phyloP scores from a whole-genome alignment of 64 coral and sea anemone species.

The Actinia equina region DNA sequence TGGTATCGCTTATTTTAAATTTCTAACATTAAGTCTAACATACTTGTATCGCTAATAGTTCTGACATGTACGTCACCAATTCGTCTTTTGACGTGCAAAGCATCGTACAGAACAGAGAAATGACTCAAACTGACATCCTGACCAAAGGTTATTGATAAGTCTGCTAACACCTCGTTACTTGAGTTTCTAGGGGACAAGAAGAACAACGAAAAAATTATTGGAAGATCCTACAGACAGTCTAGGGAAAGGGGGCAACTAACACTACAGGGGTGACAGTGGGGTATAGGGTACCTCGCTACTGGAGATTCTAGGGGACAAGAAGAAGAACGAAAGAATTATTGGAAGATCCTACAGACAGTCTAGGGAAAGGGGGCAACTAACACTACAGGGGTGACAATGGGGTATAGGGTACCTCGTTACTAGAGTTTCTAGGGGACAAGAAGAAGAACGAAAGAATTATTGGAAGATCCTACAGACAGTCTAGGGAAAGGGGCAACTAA shows the following conservation, averaged over 20 bases:
- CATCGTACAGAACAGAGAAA: constrained; percentile 21
- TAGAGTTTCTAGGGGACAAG: constrained; percentile 5
- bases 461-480: too few relatives aligned
- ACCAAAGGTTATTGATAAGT: constrained; percentile 26
- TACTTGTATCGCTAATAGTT: constrained; percentile 27
- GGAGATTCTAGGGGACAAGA: not conserved
- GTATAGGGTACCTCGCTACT: not conserved
- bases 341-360: too few relatives aligned
- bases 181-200: not conserved
- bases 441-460: too few relatives aligned
- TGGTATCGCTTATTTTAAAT: too few relatives aligned
- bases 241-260: too few relatives aligned
- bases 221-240: too few relatives aligned
- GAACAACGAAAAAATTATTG: too few relatives aligned
- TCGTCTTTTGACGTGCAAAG: constrained; percentile 12
- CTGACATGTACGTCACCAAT: constrained; percentile 6
- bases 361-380: too few relatives aligned
- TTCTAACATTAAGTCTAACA: not conserved
- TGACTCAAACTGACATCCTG: constrained; percentile 31
- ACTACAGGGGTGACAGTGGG: too few relatives aligned
- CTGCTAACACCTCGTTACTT: constrained; percentile 1
- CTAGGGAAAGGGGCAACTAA: too few relatives aligned
- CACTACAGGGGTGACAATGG: too few relatives aligned
- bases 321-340: too few relatives aligned
- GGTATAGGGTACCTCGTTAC: not conserved